These are phyloP conservation scores for Deilephila porcellus DNA, from an alignment of 2,888 invertebrate species.

Conservation along the genomic window DNA sequence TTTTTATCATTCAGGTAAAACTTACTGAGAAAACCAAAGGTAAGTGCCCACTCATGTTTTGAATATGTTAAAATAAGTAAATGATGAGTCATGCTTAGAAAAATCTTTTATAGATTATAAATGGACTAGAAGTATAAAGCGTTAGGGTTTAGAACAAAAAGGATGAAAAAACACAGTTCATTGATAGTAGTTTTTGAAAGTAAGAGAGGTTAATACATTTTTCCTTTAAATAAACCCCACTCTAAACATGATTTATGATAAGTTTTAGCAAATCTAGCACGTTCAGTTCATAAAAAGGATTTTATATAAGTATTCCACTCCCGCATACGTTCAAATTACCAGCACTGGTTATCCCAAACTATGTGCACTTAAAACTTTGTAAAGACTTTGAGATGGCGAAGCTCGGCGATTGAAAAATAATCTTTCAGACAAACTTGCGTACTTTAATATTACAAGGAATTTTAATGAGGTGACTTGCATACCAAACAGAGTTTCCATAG, in stretches of 20 bases:
- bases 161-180: no score
- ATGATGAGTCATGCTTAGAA: no score
- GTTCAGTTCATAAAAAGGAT: neutral
- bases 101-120: no score
- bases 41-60: no score
- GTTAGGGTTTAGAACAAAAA: no score
- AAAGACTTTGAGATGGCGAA: neutral
- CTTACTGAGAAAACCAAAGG: no score
- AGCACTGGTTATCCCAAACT: neutral
- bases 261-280: neutral
- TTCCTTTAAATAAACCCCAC: no score
- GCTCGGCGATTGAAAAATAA: constrained; percentile 3
- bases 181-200: no score
- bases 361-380: constrained; percentile 13
- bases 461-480: constrained; percentile 1
- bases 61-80: no score
- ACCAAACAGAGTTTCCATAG: neutral
- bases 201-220: no score
- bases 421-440: constrained; percentile 11
- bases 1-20: no score
- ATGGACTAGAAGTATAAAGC: no score
- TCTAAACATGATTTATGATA: neutral
- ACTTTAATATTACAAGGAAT: constrained; percentile 6
- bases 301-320: neutral
- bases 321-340: neutral